Base-by-base conservation (phyloP, 2,797 vertebrate genomes). In the Spondyliosoma cantharus region DNA sequence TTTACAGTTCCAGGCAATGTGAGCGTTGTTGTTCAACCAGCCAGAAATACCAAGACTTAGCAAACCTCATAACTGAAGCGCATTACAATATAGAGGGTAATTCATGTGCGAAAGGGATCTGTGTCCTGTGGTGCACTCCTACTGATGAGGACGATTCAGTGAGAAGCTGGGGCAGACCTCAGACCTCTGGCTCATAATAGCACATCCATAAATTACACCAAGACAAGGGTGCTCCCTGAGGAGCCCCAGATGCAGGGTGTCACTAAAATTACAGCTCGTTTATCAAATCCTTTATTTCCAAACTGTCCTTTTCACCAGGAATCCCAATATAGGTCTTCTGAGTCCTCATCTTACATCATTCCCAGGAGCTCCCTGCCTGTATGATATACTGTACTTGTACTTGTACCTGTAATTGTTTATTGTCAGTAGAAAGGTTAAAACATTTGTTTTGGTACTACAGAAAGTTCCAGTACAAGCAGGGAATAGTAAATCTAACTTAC, bases 191-290 rank as follows among this genome's bases (percentile, higher is more conserved):
- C 86, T 89, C 73, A 78, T 86, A 89, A 89, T 88, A 92, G 89
- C 76, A 89, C 82, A 74, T 82, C 80, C 89, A 93, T 94, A 94
- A 93, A 94, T 94, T 93, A 93, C 73, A 74, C 49, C 76, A 81
- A 91, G 91, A 93, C 92, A 91, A 90, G 90, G 86, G 69, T 82
- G 49, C 59, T 90, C 91, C 91, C 93, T 65, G n/a, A 84, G 89
- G 91, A 92, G 81, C 71, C 78, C 78, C 74, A 87, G 85, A 88
- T 88, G 83, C 81, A 56, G 75, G 80, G 71, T 82, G 90, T 76
- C 84, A 83, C 90, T 84, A 90, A 91, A 91, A 94, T 94, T 92
- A 90, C 92, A 90, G 72, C 89, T 93, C 91, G 22, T 94, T 94
- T 73, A 93, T 94, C 93, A 94, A 87, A 57, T 75, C 71, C 85